These are phyloP conservation scores for Nomia melanderi DNA, from an alignment of 1,140 invertebrate species.

Conservation along the genomic window DNA sequence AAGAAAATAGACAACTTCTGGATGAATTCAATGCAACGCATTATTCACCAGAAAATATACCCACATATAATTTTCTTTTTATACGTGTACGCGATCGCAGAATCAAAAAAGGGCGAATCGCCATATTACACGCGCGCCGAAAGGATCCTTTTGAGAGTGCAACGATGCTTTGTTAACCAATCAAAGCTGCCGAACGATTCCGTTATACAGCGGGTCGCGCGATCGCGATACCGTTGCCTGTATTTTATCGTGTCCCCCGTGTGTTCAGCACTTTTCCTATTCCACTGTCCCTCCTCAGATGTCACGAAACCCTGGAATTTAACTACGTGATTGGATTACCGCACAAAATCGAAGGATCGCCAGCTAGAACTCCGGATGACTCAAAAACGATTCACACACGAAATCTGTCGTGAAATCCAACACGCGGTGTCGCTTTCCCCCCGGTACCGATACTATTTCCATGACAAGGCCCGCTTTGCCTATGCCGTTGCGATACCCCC, in stretches of 20 bases:
- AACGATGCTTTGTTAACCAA: constrained; percentile 59
- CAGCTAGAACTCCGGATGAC: constrained; percentile 31
- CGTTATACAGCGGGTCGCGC: constrained; percentile 22
- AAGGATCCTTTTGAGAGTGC: constrained; percentile 58
- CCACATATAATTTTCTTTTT: too few species aligned
- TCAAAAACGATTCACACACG: constrained; percentile 59
- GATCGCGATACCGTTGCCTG: too few species aligned
- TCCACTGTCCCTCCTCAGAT: constrained; percentile 1
- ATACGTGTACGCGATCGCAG: not conserved
- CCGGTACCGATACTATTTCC: constrained; percentile 41
- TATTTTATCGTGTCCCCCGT: constrained; percentile 37
- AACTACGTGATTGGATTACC: constrained; percentile 51
- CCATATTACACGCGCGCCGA: constrained; percentile 6
- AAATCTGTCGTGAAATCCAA: constrained; percentile 56
- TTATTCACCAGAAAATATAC: too few species aligned
- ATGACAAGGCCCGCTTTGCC: constrained; percentile 29
- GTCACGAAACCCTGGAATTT: constrained; percentile 22
- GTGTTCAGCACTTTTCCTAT: constrained; percentile 29
- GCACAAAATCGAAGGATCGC: constrained; percentile 39
- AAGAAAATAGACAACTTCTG: too few species aligned
- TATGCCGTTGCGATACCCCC: constrained; percentile 26
- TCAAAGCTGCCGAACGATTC: constrained; percentile 43
- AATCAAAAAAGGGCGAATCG: not conserved
- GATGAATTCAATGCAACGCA: too few species aligned
- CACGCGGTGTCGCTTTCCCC: constrained; percentile 44